A percentile compares a stretch with the other conserved stretches of the same genome.
phyloP scores from a whole-genome alignment of 1,140 invertebrate species.

The Triops longicaudatus region DNA sequence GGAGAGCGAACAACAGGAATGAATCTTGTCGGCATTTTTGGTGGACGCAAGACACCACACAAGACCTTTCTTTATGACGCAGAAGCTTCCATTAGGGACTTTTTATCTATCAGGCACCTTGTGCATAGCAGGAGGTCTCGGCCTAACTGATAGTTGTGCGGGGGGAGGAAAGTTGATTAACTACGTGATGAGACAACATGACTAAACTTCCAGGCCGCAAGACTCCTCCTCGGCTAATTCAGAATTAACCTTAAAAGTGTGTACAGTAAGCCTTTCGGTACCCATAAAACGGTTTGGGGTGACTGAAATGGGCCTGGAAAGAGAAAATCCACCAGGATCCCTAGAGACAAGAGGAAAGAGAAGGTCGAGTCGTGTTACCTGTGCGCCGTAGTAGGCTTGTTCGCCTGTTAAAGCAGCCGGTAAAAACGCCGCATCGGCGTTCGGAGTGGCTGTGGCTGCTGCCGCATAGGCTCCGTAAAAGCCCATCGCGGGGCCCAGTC shows the following conservation, averaged over 20 bases:
- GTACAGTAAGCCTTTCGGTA: background rate
- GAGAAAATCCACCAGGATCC: no score
- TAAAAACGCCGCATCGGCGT: background rate
- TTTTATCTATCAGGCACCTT: slow-evolving; percentile 13
- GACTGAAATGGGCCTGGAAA: no score
- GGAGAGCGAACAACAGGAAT: background rate
- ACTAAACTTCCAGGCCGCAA: background rate
- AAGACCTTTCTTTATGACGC: slow-evolving; percentile 15
- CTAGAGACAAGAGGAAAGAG: no score
- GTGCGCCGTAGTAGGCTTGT: background rate
- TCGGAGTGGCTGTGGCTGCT: background rate
- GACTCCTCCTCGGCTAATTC: background rate
- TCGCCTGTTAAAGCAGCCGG: background rate
- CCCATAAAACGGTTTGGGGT: background rate
- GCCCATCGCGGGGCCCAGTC: background rate
- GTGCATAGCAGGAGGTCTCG: slow-evolving; percentile 5
- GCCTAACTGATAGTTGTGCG: slow-evolving; percentile 1
- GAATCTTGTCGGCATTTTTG: background rate
- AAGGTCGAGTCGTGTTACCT: background rate
- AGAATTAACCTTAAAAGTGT: background rate
- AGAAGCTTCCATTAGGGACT: slow-evolving; percentile 1
- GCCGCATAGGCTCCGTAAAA: background rate
- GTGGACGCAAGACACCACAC: background rate
- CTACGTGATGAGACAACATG: slow-evolving; percentile 3
- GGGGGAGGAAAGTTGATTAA: background rate